Percentiles rank a stretch among this genome's conserved stretches.
Evolutionary conservation across 1,140 invertebrate genomes (phyloP).

Genomic region (Chironomus tepperi): DNA sequence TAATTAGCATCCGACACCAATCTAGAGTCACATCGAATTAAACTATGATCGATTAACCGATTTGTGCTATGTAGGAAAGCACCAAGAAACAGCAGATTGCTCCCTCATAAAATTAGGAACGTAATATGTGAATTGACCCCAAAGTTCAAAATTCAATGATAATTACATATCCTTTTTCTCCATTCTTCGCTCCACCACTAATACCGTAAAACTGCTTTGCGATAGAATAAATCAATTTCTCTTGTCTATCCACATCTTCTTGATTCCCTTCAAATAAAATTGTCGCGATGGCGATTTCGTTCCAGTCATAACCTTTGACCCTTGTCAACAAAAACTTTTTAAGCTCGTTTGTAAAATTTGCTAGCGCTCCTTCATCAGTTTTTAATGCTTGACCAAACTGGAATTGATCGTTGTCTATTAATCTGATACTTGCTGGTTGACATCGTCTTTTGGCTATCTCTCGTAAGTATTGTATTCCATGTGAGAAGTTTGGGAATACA

Average conservation of each 20-base stretch:
- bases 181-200: conserved; percentile 58
- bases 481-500: conserved; percentile 58
- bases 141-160: too few relatives aligned
- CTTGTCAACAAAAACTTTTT: conserved; percentile 59
- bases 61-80: too few relatives aligned
- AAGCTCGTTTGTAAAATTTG: conserved; percentile 46
- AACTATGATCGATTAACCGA: too few relatives aligned
- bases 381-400: conserved; percentile 58
- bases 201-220: conserved; percentile 46
- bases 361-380: conserved; percentile 44
- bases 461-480: conserved; percentile 54
- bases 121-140: too few relatives aligned
- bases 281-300: conserved; percentile 55
- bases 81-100: too few relatives aligned
- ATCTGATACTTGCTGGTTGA: conserved; percentile 59
- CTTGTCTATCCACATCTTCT: conserved; percentile 49
- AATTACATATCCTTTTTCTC: conserved; percentile 55
- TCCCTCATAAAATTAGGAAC: too few relatives aligned
- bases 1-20: too few relatives aligned
- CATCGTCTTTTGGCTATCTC: conserved; percentile 47
- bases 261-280: conserved; percentile 57
- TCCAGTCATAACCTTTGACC: conserved; percentile 55
- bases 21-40: too few relatives aligned
- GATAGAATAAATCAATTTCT: conserved; percentile 53
- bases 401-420: conserved; percentile 70